Percentiles rank a stretch among this genome's conserved stretches.
These are phyloP conservation scores for Gymnosoma rotundatum DNA, from an alignment of 2,888 invertebrate genomes.

Conservation along the genomic window DNA sequence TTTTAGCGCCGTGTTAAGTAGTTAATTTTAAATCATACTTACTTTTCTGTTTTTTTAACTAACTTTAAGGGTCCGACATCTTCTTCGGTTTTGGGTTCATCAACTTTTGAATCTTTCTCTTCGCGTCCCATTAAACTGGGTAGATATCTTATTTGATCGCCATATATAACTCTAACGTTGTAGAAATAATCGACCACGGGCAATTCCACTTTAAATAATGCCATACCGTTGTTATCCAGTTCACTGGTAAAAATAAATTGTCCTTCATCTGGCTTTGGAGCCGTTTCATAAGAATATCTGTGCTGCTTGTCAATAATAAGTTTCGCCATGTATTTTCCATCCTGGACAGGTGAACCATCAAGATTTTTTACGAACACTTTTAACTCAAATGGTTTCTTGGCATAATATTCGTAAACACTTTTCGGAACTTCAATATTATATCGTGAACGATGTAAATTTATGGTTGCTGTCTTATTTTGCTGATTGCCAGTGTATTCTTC, in stretches of 20 bases:
- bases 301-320: conserved; percentile 72
- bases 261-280: conserved; percentile 14
- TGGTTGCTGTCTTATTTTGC: conserved; percentile 89
- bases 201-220: conserved; percentile 45
- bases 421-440: conserved; percentile 90
- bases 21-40: conserved; percentile 31
- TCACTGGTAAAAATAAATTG: conserved; percentile 22
- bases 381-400: conserved; percentile 91
- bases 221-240: conserved; percentile 59
- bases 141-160: conserved; percentile 27
- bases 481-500: conserved; percentile 91
- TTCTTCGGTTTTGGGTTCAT: conserved; percentile 22
- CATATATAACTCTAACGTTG: conserved; percentile 42
- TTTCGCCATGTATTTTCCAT: conserved; percentile 84
- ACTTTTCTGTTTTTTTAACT: conserved; percentile 59
- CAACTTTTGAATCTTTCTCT: neutral
- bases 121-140: conserved; percentile 6
- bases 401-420: conserved; percentile 93
- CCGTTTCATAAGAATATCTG: conserved; percentile 59
- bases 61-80: conserved; percentile 44
- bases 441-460: conserved; percentile 89
- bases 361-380: conserved; percentile 88
- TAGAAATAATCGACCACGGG: conserved; percentile 19
- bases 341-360: conserved; percentile 86
- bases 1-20: no score